Evolutionary conservation across 1,140 invertebrate genomes (phyloP), one percentile per base, ranked within the genome.

Genomic region (Oedothorax gibbosus): DNA sequence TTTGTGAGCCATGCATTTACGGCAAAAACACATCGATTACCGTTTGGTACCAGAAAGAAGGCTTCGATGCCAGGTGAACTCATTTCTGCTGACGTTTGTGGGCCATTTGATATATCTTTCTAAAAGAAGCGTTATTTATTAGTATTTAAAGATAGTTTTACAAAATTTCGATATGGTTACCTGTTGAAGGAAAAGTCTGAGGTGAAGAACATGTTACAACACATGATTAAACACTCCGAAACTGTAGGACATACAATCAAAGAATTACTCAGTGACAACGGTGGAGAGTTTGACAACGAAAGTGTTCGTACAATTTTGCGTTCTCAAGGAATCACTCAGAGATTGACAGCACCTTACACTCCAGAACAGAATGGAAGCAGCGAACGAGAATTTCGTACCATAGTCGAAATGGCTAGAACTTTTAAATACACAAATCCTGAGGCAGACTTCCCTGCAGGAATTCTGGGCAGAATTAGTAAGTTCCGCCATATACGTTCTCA

Each of bases 211-310:
- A 56, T 62, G 6, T 18, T 71, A 1, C 9, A 73, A 50, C 4
- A 65, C 12, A 54, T 86, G 49, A 14, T 81, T 7, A 20, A 14
- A 57, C 68, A 81, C 35, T 12, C 35, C 11, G 65, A 84, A 75
- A 20, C 0, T 10, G 4, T 65, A 11, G 76, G 21, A 9, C 20
- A 85, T 60, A 14, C 4, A 1, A 49, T 86, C 1, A 76, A 81
- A 54, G 62, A 69, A 57, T 12, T 87, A 14, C 53, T 85, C 2
- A 82, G 51, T 62, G 85, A 83, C 35, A 86, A 83, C 64, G 85
- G 78, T 20, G 65, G 20, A 6, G 76, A 87, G 56, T 87, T 83
- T 50, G 71, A 69, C 20, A 66, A 83, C 9, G 15, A 62, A 20
- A 14, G 75, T 12, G 62, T 77, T 15, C 9, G 21, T 49, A 18